Evolutionary conservation across 2,888 invertebrate species (phyloP), one percentile per base, ranked within the genome.

Genomic region (Muscina levida): DNA sequence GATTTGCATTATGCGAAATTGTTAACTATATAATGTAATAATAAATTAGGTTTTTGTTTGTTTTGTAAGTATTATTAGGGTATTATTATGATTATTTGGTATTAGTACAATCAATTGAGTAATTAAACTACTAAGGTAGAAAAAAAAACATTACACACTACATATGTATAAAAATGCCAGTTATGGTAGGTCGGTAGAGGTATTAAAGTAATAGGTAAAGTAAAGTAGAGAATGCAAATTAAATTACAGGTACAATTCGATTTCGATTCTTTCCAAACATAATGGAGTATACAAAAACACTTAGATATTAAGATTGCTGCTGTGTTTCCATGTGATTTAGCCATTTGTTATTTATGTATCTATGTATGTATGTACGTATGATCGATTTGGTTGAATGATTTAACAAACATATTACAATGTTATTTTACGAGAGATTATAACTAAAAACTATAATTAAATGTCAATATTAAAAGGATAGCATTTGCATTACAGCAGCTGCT

Each of bases 81-180:
- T n/a, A n/a, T 31, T 31, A 31, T 31, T 31, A 31, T 31, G 31
- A 5, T 31, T 31, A 8, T 31, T 31, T 31, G 31, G 31, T 31
- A 31, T 37, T 81, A 72, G 74, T 77, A 77, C 72, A 65, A 48
- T 71, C 31, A 37, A 22, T 56, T 76, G 62, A 57, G 8, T 5
- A 62, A 19, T 72, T 74, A 67, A 75, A 39, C 80, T 74, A 77
- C 74, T 59, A 11, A 5, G 31, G 31, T 68, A 59, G n/a, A n/a
- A n/a, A n/a, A n/a, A n/a, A n/a, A n/a, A n/a, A 53, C 39, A 74
- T 42, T 62, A 62, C 72, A 51, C 56, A 72, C 67, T 81, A 81
- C 74, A 77, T 42, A 56, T 71, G 42, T 24, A 31, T 8, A 31
- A 8, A 5, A 5, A 5, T 5, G 8, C 8, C 8, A 31, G 8